Conservation (phyloP, 2,797 vertebrate species). For the Percopsis omiscomaycus region DNA sequence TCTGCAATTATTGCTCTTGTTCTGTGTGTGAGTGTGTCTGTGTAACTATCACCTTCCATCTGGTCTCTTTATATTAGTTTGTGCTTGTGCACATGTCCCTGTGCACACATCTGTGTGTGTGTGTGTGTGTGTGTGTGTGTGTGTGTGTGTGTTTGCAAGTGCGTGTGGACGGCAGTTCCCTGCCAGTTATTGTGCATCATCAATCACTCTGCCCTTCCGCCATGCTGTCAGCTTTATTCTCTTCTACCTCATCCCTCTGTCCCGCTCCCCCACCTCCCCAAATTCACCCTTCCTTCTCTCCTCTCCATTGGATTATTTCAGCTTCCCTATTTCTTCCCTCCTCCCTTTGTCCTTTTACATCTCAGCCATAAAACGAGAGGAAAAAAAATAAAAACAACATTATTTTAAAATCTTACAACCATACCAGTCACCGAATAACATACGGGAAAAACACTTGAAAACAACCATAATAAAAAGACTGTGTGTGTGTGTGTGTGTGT, state of each 20-base stretch:
- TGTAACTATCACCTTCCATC: background rate
- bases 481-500: constrained; percentile 1
- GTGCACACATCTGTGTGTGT: constrained; percentile 1
- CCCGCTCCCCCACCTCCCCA: background rate
- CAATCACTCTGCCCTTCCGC: background rate
- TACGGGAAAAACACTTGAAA: too few species aligned
- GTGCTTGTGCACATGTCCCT: constrained; percentile 6
- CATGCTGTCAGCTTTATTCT: background rate
- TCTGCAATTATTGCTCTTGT: background rate
- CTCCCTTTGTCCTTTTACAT: background rate
- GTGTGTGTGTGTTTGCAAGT: constrained; percentile 2
- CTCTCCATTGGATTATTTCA: background rate
- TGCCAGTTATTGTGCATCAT: background rate
- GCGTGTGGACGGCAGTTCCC: background rate
- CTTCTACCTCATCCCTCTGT: background rate
- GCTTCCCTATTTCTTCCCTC: background rate
- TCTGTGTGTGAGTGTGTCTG: constrained; percentile 9
- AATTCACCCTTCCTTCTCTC: background rate
- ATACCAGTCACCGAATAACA: too few species aligned
- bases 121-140: constrained; percentile 3
- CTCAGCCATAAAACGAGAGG: background rate
- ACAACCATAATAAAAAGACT: background rate
- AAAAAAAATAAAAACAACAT: too few species aligned
- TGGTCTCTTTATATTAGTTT: constrained; percentile 7
- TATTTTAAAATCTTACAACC: too few species aligned